Percentiles rank a stretch among this genome's conserved stretches.
Evolutionary conservation across 2,888 invertebrate species (phyloP).

Genomic region (Dicyrtoma fusca): DNA sequence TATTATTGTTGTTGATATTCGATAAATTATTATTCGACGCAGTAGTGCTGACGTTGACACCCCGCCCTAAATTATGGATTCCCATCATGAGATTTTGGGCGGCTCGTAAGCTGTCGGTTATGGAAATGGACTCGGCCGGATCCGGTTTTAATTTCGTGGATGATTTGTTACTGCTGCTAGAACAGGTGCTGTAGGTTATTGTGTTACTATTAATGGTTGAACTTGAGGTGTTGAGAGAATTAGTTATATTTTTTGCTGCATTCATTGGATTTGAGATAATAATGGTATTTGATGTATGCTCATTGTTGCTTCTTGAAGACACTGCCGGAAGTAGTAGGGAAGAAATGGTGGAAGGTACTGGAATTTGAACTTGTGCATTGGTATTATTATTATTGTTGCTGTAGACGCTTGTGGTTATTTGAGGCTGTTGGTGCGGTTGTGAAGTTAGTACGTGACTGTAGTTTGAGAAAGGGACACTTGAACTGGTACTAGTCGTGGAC

Average conservation of each 20-base stretch:
- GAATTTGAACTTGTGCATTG: background rate
- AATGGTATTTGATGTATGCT: too few relatives aligned
- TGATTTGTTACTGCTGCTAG: background rate
- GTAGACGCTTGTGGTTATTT: background rate
- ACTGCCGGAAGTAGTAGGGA: too few relatives aligned
- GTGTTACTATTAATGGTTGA: too few relatives aligned
- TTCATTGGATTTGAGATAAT: too few relatives aligned
- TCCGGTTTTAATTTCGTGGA: background rate
- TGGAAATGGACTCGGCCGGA: background rate
- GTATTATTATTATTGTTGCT: slow-evolving; percentile 3
- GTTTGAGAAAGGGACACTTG: too few relatives aligned
- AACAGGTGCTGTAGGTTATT: too few relatives aligned
- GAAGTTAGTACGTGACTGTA: background rate
- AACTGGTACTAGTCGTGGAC: too few relatives aligned
- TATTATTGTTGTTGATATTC: slow-evolving; percentile 3
- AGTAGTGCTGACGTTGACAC: background rate
- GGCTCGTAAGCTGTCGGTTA: background rate
- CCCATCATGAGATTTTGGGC: background rate
- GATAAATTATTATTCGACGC: background rate
- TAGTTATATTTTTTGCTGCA: too few relatives aligned
- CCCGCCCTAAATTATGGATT: slow-evolving; percentile 12
- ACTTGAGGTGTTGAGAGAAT: too few relatives aligned
- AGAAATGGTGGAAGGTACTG: background rate
- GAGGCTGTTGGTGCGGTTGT: background rate
- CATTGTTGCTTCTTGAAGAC: too few relatives aligned